Base-by-base conservation (phyloP, 2,888 invertebrate genomes). In the Stenchaetothrips biformis region DNA sequence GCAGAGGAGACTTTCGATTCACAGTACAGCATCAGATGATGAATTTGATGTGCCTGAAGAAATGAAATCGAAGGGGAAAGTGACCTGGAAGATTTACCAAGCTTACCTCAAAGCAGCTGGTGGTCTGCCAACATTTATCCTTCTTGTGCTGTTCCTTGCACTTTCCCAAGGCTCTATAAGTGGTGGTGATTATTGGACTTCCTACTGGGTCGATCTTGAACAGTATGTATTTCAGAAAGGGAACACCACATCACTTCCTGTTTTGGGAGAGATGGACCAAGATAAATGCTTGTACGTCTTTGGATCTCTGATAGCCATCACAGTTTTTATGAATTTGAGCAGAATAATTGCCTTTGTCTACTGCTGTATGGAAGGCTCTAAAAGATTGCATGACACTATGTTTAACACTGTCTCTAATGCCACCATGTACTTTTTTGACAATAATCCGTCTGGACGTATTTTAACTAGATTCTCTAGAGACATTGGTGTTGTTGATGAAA, bases 401-500 rank as follows among this genome's bases (percentile, higher is more conserved):
- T 96, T 96, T 86, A 87, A 89, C n/a, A 89, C 92, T 48, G 91
- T 97, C 27, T 92, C 95, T 3, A 89, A 93, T 25, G 93, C 95
- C 0, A 92, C 94, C 0, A 94, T 96, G 91, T 89, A 91, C 37
- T 97, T 97, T 88, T 97, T 97, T 88, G 95, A 96, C 85, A 91
- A 91, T 6, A 97, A 96, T 87, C 94, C 95, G 0, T 92, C 93
- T 0, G 92, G 92, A 11, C 88, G 94, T 78, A 93, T 97, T 84
- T 88, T 97, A 78, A 97, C 96, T 87, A 89, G 97, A 47, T 96
- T 97, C 87, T 94, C 96, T 0, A 96, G 96, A 86, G 97, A 97
- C 84, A 93, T 95, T 90, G 95, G 91, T 8, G 89, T 91, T 0
- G 87, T 92, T 78, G 92, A 92, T 82, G 90, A 90, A 78, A 86